These are phyloP conservation scores for Paratilapia polleni DNA, from an alignment of 2,113 vertebrate genomes.

Conservation along the genomic window DNA sequence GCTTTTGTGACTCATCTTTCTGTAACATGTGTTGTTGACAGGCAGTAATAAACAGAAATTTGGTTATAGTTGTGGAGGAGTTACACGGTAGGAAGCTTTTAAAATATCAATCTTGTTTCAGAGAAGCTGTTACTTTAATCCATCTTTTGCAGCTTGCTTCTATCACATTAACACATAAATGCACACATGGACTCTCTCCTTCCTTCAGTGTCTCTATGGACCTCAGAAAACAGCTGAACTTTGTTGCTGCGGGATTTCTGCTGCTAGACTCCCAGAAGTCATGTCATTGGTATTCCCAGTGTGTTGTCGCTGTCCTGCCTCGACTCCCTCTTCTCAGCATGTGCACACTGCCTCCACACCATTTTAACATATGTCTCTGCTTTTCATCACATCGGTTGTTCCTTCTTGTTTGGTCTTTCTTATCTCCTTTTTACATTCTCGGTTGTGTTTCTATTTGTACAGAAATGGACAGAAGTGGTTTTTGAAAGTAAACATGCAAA, in stretches of 20 bases:
- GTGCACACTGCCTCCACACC: background rate
- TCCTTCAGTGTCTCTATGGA: slow-evolving; percentile 8
- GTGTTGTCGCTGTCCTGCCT: slow-evolving; percentile 29
- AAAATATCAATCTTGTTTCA: background rate
- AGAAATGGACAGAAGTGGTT: background rate
- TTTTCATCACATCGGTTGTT: background rate
- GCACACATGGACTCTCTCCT: background rate
- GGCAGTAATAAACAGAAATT: background rate
- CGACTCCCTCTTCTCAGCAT: slow-evolving; percentile 26
- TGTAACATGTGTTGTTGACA: background rate
- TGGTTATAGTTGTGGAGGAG: background rate
- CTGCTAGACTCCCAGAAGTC: slow-evolving; percentile 44
- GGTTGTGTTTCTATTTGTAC: background rate
- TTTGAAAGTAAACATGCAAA: background rate
- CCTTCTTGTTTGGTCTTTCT: background rate
- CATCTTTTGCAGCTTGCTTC: background rate
- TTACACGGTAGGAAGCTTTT: background rate
- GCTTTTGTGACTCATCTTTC: background rate
- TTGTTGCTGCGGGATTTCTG: slow-evolving; percentile 21
- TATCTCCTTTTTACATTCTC: background rate
- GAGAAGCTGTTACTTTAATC: background rate
- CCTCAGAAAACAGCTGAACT: slow-evolving; percentile 39
- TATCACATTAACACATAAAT: background rate
- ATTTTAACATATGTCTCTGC: slow-evolving; percentile 15
- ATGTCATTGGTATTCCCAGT: slow-evolving; percentile 61